Percentiles rank a stretch among this genome's conserved stretches.
Evolutionary conservation across 2,888 invertebrate genomes (phyloP).

Genomic region (Endotricha flammealis): DNA sequence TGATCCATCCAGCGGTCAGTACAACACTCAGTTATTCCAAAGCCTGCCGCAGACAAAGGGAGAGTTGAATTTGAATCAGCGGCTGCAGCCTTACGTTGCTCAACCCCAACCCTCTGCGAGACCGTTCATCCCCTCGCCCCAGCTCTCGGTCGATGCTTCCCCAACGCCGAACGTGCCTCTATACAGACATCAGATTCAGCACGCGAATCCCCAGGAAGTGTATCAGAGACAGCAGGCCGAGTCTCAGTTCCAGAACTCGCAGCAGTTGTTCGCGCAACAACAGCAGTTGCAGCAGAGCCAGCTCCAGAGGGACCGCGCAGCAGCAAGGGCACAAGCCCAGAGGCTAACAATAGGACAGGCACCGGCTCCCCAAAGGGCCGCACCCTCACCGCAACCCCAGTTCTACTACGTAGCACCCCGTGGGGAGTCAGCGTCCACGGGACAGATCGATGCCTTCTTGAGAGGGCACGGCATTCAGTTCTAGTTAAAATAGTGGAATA

Average conservation of each 20-base stretch:
- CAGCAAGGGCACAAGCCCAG: conserved; percentile 73
- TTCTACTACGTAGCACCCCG: conserved; percentile 80
- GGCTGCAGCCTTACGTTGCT: conserved; percentile 85
- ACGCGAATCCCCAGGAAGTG: conserved; percentile 63
- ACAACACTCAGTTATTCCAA: conserved; percentile 88
- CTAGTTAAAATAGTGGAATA: conserved; percentile 51
- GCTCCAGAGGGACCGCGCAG: conserved; percentile 77
- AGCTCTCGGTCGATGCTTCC: conserved; percentile 65
- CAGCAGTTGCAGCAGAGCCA: conserved; percentile 84
- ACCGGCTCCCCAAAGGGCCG: conserved; percentile 35
- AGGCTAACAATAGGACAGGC: conserved; percentile 49
- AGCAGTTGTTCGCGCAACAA: conserved; percentile 81
- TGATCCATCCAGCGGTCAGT: conserved; percentile 86
- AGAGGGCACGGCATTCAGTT: conserved; percentile 84
- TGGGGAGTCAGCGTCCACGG: conserved; percentile 73
- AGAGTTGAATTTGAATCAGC: conserved; percentile 84
- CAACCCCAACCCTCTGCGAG: conserved; percentile 76
- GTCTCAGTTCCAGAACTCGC: conserved; percentile 79
- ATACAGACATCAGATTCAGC: conserved; percentile 67
- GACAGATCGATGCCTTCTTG: conserved; percentile 89
- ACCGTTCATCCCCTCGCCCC: conserved; percentile 78
- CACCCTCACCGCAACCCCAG: conserved; percentile 48
- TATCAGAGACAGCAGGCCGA: conserved; percentile 81
- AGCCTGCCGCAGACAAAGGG: conserved; percentile 85
- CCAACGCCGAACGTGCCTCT: conserved; percentile 58